Evolutionary conservation across 2,113 vertebrate genomes (phyloP).

Genomic region (Cochlearius cochlearius): DNA sequence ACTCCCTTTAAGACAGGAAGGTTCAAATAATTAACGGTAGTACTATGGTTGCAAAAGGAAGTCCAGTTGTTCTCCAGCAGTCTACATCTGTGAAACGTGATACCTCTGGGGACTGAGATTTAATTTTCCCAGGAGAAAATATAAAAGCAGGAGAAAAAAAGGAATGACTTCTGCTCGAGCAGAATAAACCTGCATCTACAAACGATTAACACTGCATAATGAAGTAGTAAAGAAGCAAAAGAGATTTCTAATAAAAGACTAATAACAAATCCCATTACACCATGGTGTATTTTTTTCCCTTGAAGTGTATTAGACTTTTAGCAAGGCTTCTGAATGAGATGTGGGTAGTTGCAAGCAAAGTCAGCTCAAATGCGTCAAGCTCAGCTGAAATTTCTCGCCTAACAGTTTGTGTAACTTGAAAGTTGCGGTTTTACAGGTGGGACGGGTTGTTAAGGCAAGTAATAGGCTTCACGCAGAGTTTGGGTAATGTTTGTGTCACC

Average conservation of each 20-base stretch:
- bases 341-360: slow-evolving; percentile 6
- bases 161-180: slow-evolving; percentile 54
- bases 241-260: slow-evolving; percentile 70
- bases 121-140: slow-evolving; percentile 63
- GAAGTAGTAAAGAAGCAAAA: slow-evolving; percentile 65
- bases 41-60: slow-evolving; percentile 48
- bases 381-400: neutral
- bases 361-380: slow-evolving; percentile 23
- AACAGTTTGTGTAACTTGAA: neutral
- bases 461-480: neutral
- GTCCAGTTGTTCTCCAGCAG: slow-evolving; percentile 60
- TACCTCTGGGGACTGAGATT: slow-evolving; percentile 61
- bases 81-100: slow-evolving; percentile 52
- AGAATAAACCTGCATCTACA: slow-evolving; percentile 54
- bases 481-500: slow-evolving; percentile 39
- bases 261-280: slow-evolving; percentile 71
- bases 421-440: slow-evolving; percentile 35
- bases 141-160: slow-evolving; percentile 53
- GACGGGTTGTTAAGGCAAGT: slow-evolving; percentile 20
- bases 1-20: slow-evolving; percentile 32
- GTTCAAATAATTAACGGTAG: slow-evolving; percentile 59
- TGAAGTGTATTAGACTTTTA: slow-evolving; percentile 47
- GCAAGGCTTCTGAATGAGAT: slow-evolving; percentile 37
- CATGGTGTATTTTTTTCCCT: slow-evolving; percentile 17
- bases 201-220: slow-evolving; percentile 64